Percentiles rank a stretch among this genome's conserved stretches.
Evolutionary conservation across 2,113 vertebrate genomes (phyloP).

Genomic region (Corydoras sp.): DNA sequence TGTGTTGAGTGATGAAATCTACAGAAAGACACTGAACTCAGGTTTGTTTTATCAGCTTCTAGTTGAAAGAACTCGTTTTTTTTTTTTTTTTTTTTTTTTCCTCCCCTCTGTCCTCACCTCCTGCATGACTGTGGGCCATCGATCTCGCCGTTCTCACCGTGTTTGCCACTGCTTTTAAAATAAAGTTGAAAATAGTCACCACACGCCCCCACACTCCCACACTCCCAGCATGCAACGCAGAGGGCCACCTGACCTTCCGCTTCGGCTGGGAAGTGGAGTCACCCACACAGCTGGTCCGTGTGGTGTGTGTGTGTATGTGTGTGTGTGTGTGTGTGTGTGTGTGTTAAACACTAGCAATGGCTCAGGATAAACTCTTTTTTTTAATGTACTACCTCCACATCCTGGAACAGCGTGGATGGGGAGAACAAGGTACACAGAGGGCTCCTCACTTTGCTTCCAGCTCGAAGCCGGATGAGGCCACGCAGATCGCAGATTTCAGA

Average conservation of each 20-base stretch:
- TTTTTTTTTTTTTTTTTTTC: no score
- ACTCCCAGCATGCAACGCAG: constrained; percentile 46
- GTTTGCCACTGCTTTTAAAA: constrained; percentile 42
- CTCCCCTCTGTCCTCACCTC: constrained; percentile 11
- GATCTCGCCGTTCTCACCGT: constrained; percentile 28
- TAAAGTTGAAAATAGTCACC: constrained; percentile 46
- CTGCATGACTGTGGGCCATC: constrained; percentile 27
- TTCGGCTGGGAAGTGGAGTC: constrained; percentile 43
- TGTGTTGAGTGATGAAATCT: neutral
- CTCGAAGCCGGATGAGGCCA: constrained; percentile 21
- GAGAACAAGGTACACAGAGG: constrained; percentile 14
- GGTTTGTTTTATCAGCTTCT: neutral
- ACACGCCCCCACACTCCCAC: constrained; percentile 46
- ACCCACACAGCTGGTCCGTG: constrained; percentile 47
- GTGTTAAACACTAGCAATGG: constrained; percentile 38
- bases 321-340: constrained; percentile 14
- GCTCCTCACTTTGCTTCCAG: constrained; percentile 28
- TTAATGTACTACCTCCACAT: constrained; percentile 43
- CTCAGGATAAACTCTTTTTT: constrained; percentile 42
- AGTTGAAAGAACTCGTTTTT: neutral
- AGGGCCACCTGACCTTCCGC: constrained; percentile 48
- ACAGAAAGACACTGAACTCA: constrained; percentile 11
- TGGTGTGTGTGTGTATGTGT: constrained; percentile 22
- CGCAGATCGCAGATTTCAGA: constrained; percentile 25
- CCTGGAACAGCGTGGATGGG: constrained; percentile 29